Evolutionary conservation across 2,888 invertebrate genomes (phyloP).

Genomic region (Calliopum simillimum): DNA sequence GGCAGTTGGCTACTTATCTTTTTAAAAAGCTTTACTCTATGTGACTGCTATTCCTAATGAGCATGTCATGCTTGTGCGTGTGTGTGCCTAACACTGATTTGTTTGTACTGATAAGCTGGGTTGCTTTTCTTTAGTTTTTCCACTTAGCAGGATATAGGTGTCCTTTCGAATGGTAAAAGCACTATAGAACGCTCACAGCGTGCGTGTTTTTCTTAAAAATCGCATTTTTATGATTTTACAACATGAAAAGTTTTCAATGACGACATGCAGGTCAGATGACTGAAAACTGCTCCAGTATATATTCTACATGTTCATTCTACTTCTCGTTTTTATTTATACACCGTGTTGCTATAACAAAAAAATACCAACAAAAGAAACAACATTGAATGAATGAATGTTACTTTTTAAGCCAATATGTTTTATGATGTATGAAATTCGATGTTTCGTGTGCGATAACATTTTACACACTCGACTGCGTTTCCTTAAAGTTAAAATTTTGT

Average conservation of each 20-base stretch:
- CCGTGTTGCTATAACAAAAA: no score
- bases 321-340: no score
- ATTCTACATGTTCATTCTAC: no score
- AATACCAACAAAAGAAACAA: no score
- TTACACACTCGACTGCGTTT: slow-evolving; percentile 38
- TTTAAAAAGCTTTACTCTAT: no score
- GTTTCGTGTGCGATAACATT: slow-evolving; percentile 50
- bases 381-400: slow-evolving; percentile 44
- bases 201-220: neutral
- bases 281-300: no score
- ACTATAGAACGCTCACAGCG: no score
- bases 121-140: neutral
- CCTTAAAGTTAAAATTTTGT: neutral
- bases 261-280: no score
- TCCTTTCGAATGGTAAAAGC: no score
- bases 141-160: no score
- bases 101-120: neutral
- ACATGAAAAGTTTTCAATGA: neutral
- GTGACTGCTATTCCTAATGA: neutral
- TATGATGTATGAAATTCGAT: slow-evolving; percentile 64
- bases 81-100: neutral
- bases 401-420: slow-evolving; percentile 62
- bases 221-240: neutral
- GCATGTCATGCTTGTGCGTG: neutral
- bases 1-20: no score